phyloP scores from a whole-genome alignment of 2,888 invertebrate species.

The Yponomeuta plumbellus region DNA sequence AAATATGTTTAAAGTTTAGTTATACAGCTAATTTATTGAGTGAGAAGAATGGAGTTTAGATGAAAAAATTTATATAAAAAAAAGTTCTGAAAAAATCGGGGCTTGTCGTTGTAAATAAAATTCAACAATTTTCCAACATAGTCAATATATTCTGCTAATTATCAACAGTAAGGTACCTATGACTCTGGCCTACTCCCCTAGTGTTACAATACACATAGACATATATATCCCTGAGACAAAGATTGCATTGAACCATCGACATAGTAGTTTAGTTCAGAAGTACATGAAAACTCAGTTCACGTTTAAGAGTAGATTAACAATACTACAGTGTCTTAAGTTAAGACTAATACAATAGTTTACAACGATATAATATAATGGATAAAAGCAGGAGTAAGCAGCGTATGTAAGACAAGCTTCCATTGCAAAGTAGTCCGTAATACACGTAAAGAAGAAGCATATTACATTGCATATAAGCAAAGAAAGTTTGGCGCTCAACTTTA shows the following conservation, averaged over 20 bases:
- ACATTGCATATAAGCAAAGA: slow-evolving; percentile 4
- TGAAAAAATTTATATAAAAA: slow-evolving; percentile 43
- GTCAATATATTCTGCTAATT: slow-evolving; percentile 70
- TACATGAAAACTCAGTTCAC: slow-evolving; percentile 59
- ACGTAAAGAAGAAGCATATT: slow-evolving; percentile 11
- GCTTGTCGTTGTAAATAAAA: slow-evolving; percentile 58
- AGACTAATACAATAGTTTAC: slow-evolving; percentile 52
- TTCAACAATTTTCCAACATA: slow-evolving; percentile 66
- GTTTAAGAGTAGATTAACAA: slow-evolving; percentile 57
- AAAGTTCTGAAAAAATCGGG: slow-evolving; percentile 35
- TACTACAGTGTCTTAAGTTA: slow-evolving; percentile 55
- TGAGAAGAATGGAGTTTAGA: slow-evolving; percentile 46
- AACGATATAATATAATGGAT: slow-evolving; percentile 43
- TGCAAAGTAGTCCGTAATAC: slow-evolving; percentile 8
- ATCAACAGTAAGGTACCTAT: slow-evolving; percentile 50
- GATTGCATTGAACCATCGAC: slow-evolving; percentile 72
- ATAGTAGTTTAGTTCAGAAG: slow-evolving; percentile 37
- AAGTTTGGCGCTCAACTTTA: slow-evolving; percentile 6
- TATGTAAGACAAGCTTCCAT: slow-evolving; percentile 19
- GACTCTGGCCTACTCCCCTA: slow-evolving; percentile 45
- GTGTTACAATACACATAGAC: slow-evolving; percentile 26
- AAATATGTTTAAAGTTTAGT: slow-evolving; percentile 30
- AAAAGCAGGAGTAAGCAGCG: slow-evolving; percentile 65
- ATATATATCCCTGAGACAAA: slow-evolving; percentile 64
- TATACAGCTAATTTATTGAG: slow-evolving; percentile 38